Evolutionary conservation across 2,113 vertebrate species (phyloP).

Genomic region (Lepidothrix coronata): DNA sequence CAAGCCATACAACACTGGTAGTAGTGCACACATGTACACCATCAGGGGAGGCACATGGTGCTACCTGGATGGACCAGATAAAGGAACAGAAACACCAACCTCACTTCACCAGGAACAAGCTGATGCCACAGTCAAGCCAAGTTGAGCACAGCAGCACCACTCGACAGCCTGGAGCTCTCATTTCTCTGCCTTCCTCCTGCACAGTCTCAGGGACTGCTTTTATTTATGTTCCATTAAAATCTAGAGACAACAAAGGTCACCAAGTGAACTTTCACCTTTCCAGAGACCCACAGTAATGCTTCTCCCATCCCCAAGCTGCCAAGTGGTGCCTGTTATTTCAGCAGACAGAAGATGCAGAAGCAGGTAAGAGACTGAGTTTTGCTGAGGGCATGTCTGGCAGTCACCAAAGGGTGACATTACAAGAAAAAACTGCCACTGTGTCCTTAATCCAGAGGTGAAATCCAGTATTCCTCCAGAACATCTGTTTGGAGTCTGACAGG

Average conservation of each 20-base stretch:
- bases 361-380: not conserved
- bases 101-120: not conserved
- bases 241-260: not conserved
- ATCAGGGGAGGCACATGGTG: accelerated
- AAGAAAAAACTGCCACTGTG: not conserved
- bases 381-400: not conserved
- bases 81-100: not conserved
- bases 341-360: not conserved
- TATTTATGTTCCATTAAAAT: not conserved
- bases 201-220: not conserved
- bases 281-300: accelerated
- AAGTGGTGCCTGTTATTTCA: not conserved
- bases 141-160: not conserved
- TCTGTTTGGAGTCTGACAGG: not conserved
- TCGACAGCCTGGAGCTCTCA: not conserved
- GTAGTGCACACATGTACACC: accelerated
- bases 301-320: not conserved
- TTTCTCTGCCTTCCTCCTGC: not conserved
- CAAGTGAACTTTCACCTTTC: not conserved
- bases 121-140: accelerated
- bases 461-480: not conserved
- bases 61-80: not conserved
- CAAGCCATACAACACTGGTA: not conserved
- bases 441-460: not conserved
- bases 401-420: not conserved